Conservation (phyloP, 2,113 vertebrate genomes). For the Connochaetes taurinus region DNA sequence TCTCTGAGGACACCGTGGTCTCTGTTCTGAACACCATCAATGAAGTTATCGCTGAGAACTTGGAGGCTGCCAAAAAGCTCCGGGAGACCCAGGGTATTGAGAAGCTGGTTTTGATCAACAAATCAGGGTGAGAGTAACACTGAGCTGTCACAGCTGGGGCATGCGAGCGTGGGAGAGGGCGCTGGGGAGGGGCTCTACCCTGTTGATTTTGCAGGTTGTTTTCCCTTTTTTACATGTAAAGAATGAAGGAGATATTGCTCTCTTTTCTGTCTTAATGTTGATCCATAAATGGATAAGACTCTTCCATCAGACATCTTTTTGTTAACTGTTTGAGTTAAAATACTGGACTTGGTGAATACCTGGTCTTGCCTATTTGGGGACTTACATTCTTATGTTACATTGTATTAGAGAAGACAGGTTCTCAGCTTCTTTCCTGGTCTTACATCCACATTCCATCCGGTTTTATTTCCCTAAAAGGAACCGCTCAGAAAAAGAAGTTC, state of each 20-base stretch:
- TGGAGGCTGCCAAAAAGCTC: slow-evolving; percentile 92
- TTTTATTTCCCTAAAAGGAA: slow-evolving; percentile 79
- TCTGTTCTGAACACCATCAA: slow-evolving; percentile 92
- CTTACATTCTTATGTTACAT: neutral
- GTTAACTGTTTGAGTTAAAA: neutral
- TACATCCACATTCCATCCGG: neutral
- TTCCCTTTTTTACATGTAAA: neutral
- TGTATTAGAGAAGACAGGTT: neutral
- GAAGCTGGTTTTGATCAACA: slow-evolving; percentile 94
- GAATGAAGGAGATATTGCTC: neutral
- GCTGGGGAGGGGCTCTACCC: neutral
- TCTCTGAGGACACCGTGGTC: slow-evolving; percentile 91
- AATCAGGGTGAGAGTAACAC: slow-evolving; percentile 83
- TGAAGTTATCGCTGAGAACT: slow-evolving; percentile 90
- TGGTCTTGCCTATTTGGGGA: neutral
- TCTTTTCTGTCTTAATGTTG: slow-evolving; percentile 1
- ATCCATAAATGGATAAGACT: neutral
- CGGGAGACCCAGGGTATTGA: slow-evolving; percentile 92
- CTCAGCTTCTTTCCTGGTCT: neutral
- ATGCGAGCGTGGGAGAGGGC: neutral
- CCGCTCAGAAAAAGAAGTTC: slow-evolving; percentile 94
- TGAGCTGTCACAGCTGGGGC: neutral
- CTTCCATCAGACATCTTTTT: neutral
- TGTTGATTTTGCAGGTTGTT: neutral
- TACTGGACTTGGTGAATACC: neutral